Evolutionary conservation across 2,797 vertebrate species (phyloP).

Genomic region (Myripristis murdjan): DNA sequence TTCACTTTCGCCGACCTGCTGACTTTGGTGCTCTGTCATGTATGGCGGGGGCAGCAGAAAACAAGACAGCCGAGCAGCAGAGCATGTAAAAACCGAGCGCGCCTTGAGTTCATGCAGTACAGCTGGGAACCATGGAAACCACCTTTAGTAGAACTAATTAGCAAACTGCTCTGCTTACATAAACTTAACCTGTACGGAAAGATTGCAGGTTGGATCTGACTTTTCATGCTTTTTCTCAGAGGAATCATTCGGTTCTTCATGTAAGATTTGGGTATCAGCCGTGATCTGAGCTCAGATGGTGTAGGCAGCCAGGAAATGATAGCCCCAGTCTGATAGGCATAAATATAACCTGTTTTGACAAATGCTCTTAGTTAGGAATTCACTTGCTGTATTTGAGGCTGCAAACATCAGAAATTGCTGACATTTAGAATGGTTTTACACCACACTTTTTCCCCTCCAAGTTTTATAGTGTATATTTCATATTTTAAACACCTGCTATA

Average conservation of each 20-base stretch:
- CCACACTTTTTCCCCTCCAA: background rate
- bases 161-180: background rate
- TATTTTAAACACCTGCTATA: background rate
- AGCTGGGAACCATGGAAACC: too few species aligned
- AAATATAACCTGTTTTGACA: background rate
- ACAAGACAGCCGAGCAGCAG: background rate
- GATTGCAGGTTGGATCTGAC: background rate
- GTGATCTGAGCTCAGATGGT: background rate
- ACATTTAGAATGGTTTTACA: background rate
- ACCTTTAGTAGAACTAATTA: background rate
- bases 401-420: background rate
- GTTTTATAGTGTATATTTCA: background rate
- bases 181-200: background rate
- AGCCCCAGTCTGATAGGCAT: background rate
- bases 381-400: background rate
- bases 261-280: background rate
- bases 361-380: slow-evolving; percentile 10
- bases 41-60: background rate
- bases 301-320: background rate
- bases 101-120: too few species aligned
- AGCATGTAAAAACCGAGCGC: too few species aligned
- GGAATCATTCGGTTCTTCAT: background rate
- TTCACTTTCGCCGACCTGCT: background rate
- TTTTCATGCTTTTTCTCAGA: background rate
- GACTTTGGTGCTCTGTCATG: background rate